phyloP scores from a whole-genome alignment of 2,113 vertebrate genomes.

The Marcusenius ussheri region DNA sequence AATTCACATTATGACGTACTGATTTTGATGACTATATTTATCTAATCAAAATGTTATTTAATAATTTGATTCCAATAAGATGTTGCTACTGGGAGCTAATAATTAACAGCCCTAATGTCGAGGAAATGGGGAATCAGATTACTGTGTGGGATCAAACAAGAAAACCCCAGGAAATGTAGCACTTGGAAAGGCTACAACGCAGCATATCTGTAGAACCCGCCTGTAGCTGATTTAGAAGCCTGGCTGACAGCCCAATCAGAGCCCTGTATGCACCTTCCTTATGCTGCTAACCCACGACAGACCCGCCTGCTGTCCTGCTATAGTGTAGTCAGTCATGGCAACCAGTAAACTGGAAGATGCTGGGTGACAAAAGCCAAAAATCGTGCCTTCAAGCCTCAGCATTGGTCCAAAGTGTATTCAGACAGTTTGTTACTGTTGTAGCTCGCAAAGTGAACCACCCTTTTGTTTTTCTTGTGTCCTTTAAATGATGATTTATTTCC shows the following conservation, averaged over 20 bases:
- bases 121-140: slow-evolving; percentile 15
- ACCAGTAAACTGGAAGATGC: background rate
- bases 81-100: slow-evolving; percentile 19
- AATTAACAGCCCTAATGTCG: slow-evolving; percentile 15
- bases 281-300: background rate
- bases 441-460: background rate
- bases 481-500: background rate
- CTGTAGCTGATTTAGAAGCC: background rate
- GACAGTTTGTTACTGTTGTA: background rate
- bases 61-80: slow-evolving; percentile 3
- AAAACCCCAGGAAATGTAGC: slow-evolving; percentile 21
- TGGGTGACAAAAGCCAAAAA: background rate
- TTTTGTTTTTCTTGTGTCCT: background rate
- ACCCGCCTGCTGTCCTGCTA: background rate
- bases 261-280: background rate
- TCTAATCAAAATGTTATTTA: background rate
- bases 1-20: background rate
- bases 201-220: background rate
- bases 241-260: background rate
- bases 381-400: background rate
- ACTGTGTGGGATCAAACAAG: background rate
- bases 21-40: background rate
- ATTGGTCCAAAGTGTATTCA: background rate
- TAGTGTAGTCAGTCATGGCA: background rate
- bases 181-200: background rate